These are phyloP conservation scores for Holocentrus rufus DNA, from an alignment of 2,797 vertebrate genomes.

Conservation along the genomic window DNA sequence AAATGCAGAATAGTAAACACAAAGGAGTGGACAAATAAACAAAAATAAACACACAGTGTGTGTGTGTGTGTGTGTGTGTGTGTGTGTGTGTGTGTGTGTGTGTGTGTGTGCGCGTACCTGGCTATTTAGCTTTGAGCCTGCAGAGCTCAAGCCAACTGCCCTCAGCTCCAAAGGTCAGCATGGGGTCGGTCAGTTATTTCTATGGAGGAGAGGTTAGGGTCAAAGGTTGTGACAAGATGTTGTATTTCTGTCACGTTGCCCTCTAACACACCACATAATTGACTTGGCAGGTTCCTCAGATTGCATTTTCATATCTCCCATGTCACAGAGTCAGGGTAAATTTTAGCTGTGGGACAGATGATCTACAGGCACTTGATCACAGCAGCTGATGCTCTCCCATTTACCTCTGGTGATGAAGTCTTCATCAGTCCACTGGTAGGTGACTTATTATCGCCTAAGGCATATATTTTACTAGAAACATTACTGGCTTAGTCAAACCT, in stretches of 20 bases:
- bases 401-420: slow-evolving; percentile 23
- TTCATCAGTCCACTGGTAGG: slow-evolving; percentile 15
- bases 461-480: background rate
- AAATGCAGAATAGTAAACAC: slow-evolving; percentile 5
- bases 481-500: background rate
- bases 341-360: slow-evolving; percentile 40
- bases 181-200: slow-evolving; percentile 58
- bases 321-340: slow-evolving; percentile 47
- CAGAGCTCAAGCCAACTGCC: slow-evolving; percentile 31
- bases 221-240: slow-evolving; percentile 43
- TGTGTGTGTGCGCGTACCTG: slow-evolving; percentile 20
- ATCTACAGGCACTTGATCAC: slow-evolving; percentile 38
- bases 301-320: slow-evolving; percentile 55
- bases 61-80: background rate
- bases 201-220: slow-evolving; percentile 59
- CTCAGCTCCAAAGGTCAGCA: slow-evolving; percentile 44
- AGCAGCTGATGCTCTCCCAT: slow-evolving; percentile 24
- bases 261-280: slow-evolving; percentile 48
- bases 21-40: background rate
- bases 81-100: slow-evolving; percentile 4
- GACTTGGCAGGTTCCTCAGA: slow-evolving; percentile 43
- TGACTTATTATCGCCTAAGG: slow-evolving; percentile 22
- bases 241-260: slow-evolving; percentile 64
- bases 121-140: slow-evolving; percentile 40
- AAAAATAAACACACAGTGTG: background rate